These are phyloP conservation scores for Hycleus cichorii DNA, from an alignment of 1,140 invertebrate species.

Conservation along the genomic window DNA sequence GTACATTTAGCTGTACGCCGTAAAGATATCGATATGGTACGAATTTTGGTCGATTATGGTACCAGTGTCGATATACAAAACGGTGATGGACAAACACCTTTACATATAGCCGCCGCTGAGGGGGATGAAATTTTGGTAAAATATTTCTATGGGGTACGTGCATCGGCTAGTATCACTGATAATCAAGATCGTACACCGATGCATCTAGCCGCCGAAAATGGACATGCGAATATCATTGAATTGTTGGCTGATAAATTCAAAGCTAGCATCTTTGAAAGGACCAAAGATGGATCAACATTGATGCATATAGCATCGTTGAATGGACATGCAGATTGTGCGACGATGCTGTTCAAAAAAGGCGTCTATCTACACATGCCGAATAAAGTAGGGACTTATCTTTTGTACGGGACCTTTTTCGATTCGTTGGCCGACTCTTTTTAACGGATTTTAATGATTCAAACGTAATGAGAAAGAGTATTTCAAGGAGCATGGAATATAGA, in stretches of 20 bases:
- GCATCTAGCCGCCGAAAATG: conserved; percentile 95
- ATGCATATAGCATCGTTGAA: conserved; percentile 97
- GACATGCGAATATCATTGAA: conserved; percentile 92
- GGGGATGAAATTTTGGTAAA: conserved; percentile 92
- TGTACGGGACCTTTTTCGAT: background rate
- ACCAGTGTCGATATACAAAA: conserved; percentile 85
- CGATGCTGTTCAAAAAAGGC: conserved; percentile 96
- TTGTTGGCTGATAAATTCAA: conserved; percentile 96
- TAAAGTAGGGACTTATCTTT: conserved; percentile 54
- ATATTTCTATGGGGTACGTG: conserved; percentile 89
- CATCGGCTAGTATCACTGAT: conserved; percentile 88
- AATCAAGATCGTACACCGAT: conserved; percentile 94
- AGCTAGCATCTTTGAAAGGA: conserved; percentile 87
- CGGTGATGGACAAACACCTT: conserved; percentile 82
- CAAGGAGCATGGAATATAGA: no score
- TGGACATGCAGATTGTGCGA: conserved; percentile 96
- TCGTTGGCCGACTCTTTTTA: no score
- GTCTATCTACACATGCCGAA: conserved; percentile 99
- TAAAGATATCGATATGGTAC: conserved; percentile 82
- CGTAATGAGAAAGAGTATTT: no score
- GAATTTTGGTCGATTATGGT: conserved; percentile 88
- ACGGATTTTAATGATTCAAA: no score
- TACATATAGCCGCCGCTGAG: conserved; percentile 92
- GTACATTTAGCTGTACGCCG: conserved; percentile 84
- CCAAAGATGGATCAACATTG: conserved; percentile 94